Percentiles rank a stretch among this genome's conserved stretches.
These are phyloP conservation scores for Lampris incognitus DNA, from an alignment of 2,113 vertebrate genomes.

Conservation along the genomic window DNA sequence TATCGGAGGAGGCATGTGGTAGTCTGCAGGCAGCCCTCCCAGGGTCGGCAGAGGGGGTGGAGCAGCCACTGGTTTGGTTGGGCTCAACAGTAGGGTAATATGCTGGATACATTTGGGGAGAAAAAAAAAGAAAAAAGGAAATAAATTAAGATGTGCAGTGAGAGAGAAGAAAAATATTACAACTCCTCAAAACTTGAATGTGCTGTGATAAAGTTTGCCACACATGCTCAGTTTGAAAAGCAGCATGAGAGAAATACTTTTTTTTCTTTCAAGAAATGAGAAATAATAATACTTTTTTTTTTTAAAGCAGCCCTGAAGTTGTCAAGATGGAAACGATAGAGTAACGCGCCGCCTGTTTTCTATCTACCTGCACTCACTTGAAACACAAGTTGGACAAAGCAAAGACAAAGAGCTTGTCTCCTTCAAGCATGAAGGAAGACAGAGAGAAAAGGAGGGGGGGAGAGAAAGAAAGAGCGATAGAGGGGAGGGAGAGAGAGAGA, in stretches of 20 bases:
- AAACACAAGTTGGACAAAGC: slow-evolving; percentile 61
- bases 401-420: slow-evolving; percentile 74
- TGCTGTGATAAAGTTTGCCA: slow-evolving; percentile 70
- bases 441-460: slow-evolving; percentile 16
- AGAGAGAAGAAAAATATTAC: neutral
- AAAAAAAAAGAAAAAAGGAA: neutral
- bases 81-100: too few species aligned
- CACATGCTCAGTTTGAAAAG: slow-evolving; percentile 39
- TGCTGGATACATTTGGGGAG: too few species aligned
- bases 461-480: too few species aligned
- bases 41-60: too few species aligned
- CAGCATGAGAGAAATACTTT: neutral
- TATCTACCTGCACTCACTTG: slow-evolving; percentile 54
- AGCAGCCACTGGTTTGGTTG: too few species aligned
- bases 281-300: too few species aligned
- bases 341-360: slow-evolving; percentile 44
- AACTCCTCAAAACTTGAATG: slow-evolving; percentile 51
- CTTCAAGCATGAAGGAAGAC: slow-evolving; percentile 71
- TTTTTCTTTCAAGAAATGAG: too few species aligned
- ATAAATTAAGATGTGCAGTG: slow-evolving; percentile 28
- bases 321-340: slow-evolving; percentile 55
- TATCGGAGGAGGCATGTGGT: too few species aligned
- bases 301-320: slow-evolving; percentile 41
- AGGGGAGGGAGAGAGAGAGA: too few species aligned
- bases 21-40: too few species aligned